Evolutionary conservation across 2,797 vertebrate species (phyloP), one percentile per base, ranked within the genome.

Genomic region (Smutsia gigantea): DNA sequence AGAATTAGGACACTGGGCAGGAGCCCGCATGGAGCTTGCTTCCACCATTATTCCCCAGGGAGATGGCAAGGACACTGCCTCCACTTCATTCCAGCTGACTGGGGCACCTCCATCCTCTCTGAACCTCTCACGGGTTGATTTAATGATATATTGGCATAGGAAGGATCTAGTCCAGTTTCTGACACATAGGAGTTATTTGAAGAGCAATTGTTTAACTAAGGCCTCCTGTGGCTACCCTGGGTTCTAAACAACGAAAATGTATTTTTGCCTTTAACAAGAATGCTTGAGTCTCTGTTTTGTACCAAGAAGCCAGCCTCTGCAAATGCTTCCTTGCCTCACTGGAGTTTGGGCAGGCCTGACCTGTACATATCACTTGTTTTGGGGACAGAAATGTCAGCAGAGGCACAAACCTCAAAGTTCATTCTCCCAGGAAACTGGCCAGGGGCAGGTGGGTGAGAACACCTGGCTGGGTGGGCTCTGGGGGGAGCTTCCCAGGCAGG

Each of bases 201-300:
- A 87, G 81, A 78, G 14, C 75, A 27, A n/a, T 9, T 12, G 19
- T 72, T 82, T 25, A 34, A 37, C 27, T 68, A 83, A 57, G 29
- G 61, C n/a, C 18, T 81, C 90, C 53, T 66, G 64, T 82, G 79
- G 75, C 69, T 79, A 53, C 39, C 27, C 55, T 10, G 29, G n/a
- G 10, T 39, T n/a, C 75, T 59, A 68, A 25, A 69, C 61, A 84
- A 61, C 23, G 37, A 92, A 92, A 93, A 55, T 5, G 3, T 3
- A 61, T 71, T 74, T 87, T 74, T 87, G 84, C 34, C 51, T 89
- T 96, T 68, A 55, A 63, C 21, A 77, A 81, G 83, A 93, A 94
- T 39, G 46, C 34, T 23, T 61, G 27, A 55, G 27, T 63, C 49
- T 74, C 46, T 37, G 39, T 77, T 49, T 72, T 27, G 7, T 29